These are phyloP conservation scores for Diaprepes abbreviatus DNA, from an alignment of 2,888 invertebrate genomes.

Conservation along the genomic window DNA sequence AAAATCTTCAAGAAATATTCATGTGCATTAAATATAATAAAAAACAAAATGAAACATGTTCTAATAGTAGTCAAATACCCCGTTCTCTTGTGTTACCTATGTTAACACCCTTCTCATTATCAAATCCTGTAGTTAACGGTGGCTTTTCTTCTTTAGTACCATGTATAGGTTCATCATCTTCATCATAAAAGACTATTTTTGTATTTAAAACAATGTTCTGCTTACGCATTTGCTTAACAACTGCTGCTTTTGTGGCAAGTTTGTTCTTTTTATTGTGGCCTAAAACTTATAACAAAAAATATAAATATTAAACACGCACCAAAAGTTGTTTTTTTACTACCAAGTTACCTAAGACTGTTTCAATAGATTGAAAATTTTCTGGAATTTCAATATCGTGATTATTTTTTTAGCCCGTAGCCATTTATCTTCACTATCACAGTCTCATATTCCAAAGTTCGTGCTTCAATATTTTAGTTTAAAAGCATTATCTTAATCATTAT, in stretches of 20 bases:
- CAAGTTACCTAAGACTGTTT: conserved; percentile 24
- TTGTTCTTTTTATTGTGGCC: conserved; percentile 70
- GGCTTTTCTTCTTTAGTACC: conserved; percentile 75
- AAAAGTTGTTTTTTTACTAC: no score
- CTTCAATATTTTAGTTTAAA: not conserved
- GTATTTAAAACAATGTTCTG: conserved; percentile 90
- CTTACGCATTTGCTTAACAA: conserved; percentile 89
- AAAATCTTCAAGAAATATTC: no score
- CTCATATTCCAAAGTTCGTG: conserved; percentile 54
- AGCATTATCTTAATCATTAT: conserved; percentile 45
- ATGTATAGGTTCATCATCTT: conserved; percentile 78
- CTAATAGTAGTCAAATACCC: no score
- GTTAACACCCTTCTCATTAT: conserved; percentile 79
- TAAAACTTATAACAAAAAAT: no score
- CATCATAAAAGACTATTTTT: conserved; percentile 88
- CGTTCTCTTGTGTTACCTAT: no score
- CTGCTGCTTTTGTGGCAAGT: conserved; percentile 85
- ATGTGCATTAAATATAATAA: no score
- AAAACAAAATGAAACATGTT: no score
- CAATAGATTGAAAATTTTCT: conserved; percentile 54
- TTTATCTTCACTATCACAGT: conserved; percentile 59
- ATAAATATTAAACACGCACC: no score
- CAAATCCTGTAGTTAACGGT: conserved; percentile 77
- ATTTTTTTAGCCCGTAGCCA: conserved; percentile 72
- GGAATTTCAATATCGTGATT: conserved; percentile 71